These are phyloP conservation scores for Palythoa heliodiscus DNA, from an alignment of 92 coral and sea anemone species.

Conservation along the genomic window DNA sequence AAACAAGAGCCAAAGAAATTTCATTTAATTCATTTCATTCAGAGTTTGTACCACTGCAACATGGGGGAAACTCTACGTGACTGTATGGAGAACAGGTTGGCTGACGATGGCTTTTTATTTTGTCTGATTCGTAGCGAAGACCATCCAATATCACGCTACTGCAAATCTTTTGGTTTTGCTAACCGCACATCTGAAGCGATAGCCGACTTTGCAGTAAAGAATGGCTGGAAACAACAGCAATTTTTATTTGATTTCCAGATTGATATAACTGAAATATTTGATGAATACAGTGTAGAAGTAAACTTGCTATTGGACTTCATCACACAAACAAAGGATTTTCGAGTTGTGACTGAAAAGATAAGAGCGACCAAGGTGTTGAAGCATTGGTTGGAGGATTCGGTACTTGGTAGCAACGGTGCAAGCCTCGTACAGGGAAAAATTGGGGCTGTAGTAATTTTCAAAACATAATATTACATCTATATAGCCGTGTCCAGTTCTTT, in stretches of 20 bases:
- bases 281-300: not conserved
- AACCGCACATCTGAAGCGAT: not conserved
- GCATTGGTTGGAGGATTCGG: not conserved
- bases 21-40: not conserved
- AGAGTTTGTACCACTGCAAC: not conserved
- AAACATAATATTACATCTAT: not conserved
- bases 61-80: not conserved
- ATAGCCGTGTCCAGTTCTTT: too few relatives aligned
- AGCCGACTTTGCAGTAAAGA: not conserved
- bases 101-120: too few relatives aligned
- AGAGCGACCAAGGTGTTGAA: not conserved
- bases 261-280: slow-evolving; percentile 12
- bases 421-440: not conserved
- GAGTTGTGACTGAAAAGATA: not conserved
- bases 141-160: too few relatives aligned
- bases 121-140: too few relatives aligned
- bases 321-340: not conserved
- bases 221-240: not conserved
- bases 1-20: not conserved
- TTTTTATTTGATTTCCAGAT: not conserved
- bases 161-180: too few relatives aligned
- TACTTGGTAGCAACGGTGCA: not conserved
- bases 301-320: not conserved
- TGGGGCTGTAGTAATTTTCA: not conserved
- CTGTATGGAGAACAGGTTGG: too few relatives aligned